phyloP scores from a whole-genome alignment of 1,140 invertebrate genomes.

The Zaprionus capensis region DNA sequence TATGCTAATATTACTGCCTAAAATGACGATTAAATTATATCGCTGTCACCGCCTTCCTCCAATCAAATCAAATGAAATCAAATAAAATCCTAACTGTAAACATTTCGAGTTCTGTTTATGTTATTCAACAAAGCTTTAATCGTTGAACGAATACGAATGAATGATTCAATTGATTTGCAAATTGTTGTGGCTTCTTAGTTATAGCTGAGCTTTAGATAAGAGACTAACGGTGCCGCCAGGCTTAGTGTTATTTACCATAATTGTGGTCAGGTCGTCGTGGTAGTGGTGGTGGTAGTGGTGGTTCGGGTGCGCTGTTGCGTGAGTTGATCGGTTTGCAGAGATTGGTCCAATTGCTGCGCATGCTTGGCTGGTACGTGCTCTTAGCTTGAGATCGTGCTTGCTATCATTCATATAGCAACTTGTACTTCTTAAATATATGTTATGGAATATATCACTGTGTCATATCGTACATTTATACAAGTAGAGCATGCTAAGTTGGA shows the following conservation, averaged over 20 bases:
- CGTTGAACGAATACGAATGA: slow-evolving; percentile 65
- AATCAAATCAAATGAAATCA: slow-evolving; percentile 18
- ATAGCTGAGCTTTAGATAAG: slow-evolving; percentile 64
- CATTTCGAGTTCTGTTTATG: slow-evolving; percentile 37
- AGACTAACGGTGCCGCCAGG: slow-evolving; percentile 25
- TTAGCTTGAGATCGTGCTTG: slow-evolving; percentile 50
- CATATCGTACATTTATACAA: slow-evolving; percentile 82
- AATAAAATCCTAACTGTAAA: slow-evolving; percentile 7
- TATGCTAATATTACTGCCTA: slow-evolving; percentile 24
- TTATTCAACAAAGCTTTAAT: slow-evolving; percentile 73
- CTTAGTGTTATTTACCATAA: slow-evolving; percentile 37
- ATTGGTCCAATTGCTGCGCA: slow-evolving; percentile 35
- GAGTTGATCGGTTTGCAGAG: slow-evolving; percentile 20
- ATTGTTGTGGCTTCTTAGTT: slow-evolving; percentile 77
- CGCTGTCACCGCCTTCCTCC: slow-evolving; percentile 62
- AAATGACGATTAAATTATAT: background rate
- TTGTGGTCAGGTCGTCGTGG: slow-evolving; percentile 37
- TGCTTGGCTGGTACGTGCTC: slow-evolving; percentile 39
- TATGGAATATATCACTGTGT: slow-evolving; percentile 81
- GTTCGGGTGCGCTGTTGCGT: slow-evolving; percentile 5
- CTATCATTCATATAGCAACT: too few relatives aligned
- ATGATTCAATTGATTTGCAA: slow-evolving; percentile 64
- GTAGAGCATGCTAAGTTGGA: slow-evolving; percentile 55
- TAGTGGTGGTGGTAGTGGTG: background rate
- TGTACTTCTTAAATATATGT: slow-evolving; percentile 73